Base-by-base conservation (phyloP, 1,140 invertebrate genomes). In the Achatina immaculata region DNA sequence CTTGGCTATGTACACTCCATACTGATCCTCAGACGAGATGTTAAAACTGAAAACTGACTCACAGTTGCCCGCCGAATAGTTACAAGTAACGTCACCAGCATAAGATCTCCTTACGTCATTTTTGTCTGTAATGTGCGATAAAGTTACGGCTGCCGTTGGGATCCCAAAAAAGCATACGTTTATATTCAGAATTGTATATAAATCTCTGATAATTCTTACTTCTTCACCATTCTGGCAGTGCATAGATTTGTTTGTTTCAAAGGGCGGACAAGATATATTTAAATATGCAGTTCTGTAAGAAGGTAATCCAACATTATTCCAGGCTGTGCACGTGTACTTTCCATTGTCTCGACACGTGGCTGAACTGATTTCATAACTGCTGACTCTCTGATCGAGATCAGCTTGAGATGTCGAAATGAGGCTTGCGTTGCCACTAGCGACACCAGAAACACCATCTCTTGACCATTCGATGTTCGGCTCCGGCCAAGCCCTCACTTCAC, bases 401-500 rank as follows among this genome's bases (percentile, higher is more conserved):
- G 16, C 58, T 16, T 66, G 42, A 9, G 40, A 7, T 48, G 42
- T 31, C 43, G 11, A 16, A 48, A 45, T 45, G 34, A 36, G 34
- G n/a, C 24, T 65, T 6, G 51, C 11, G 42, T 43, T 55, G 62
- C n/a, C 28, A 62, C 19, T 21, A 19, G 19, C n/a, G 34, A 1
- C 0, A n/a, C n/a, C 36, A 7, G 2, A 24, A n/a, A 62, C 34
- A 24, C 55, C n/a, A 31, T 38, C 40, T 1, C 24, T 76, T n/a
- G 31, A 40, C 76, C 76, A 78, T 11, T 68, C n/a, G 21, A 78
- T 43, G 16, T 16, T 55, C 31, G 48, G 43, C 28, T 78, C 76
- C 1, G 76, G 76, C 76, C 76, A 78, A 19, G 11, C 76, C 31
- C 11, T 38, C 11, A 76, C 74, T 38, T 76, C n/a, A 31, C 74